phyloP scores from a whole-genome alignment of 2,888 invertebrate species.

The Elmis aenea region DNA sequence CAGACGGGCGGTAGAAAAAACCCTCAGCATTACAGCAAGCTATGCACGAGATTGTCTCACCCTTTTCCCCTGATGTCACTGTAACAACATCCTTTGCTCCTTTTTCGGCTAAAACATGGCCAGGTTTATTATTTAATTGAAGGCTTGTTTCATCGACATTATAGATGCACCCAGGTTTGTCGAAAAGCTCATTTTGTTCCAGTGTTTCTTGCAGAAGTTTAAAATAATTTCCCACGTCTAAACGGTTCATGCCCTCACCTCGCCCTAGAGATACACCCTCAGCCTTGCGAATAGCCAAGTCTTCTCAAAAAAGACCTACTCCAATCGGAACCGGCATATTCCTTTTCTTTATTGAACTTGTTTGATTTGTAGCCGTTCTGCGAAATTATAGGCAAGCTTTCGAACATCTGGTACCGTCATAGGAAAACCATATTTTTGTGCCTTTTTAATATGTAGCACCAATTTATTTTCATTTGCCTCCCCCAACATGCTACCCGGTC shows the following conservation, averaged over 20 bases:
- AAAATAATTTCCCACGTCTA: too few relatives aligned
- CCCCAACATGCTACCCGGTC: slow-evolving; percentile 8
- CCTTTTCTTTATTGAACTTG: too few relatives aligned
- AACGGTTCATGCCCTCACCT: too few relatives aligned
- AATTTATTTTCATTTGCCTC: slow-evolving; percentile 15
- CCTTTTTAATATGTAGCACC: slow-evolving; percentile 16
- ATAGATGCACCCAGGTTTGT: too few relatives aligned
- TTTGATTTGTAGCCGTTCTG: slow-evolving; percentile 7
- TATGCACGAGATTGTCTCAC: slow-evolving; percentile 31
- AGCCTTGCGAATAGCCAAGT: slow-evolving; percentile 24
- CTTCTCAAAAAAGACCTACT: slow-evolving; percentile 22
- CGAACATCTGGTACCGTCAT: slow-evolving; percentile 13
- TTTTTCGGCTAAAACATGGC: too few relatives aligned
- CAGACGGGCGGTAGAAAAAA: slow-evolving; percentile 26
- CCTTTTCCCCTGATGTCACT: slow-evolving; percentile 24
- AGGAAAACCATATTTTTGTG: slow-evolving; percentile 15
- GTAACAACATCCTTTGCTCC: slow-evolving; percentile 23
- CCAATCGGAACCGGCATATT: too few relatives aligned
- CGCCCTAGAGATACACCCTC: too few relatives aligned
- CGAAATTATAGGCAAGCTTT: slow-evolving; percentile 12
- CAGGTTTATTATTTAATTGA: too few relatives aligned
- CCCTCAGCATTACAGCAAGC: slow-evolving; percentile 37
- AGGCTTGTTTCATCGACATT: too few relatives aligned
- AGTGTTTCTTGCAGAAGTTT: slow-evolving; percentile 10
- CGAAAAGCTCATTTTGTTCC: slow-evolving; percentile 16